Conservation (phyloP, 2,113 vertebrate genomes). For the Lepus europaeus region DNA sequence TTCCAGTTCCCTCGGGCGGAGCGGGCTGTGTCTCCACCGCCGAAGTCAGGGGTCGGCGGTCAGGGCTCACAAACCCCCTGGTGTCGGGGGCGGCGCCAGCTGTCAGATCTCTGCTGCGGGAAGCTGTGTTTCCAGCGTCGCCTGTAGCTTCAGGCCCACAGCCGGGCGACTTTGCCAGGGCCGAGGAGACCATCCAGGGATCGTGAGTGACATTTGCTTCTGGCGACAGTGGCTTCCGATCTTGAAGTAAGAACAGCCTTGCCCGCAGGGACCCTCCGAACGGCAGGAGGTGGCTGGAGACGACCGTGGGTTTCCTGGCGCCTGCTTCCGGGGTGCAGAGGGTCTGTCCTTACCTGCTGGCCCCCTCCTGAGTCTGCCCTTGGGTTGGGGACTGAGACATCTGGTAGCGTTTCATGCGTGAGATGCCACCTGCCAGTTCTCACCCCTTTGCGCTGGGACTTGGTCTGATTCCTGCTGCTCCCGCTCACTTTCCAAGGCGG, state of each 20-base stretch:
- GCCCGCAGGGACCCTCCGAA: neutral
- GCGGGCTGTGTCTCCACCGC: too few relatives aligned
- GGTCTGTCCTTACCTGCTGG: neutral
- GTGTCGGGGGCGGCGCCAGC: neutral
- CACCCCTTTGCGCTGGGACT: neutral
- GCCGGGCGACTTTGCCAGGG: neutral
- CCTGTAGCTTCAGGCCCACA: constrained; percentile 27
- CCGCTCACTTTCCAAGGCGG: neutral
- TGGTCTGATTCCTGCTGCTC: neutral
- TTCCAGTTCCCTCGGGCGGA: neutral
- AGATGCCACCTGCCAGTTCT: neutral
- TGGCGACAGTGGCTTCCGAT: neutral
- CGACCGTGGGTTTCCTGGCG: neutral
- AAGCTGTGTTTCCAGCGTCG: neutral
- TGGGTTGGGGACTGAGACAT: neutral
- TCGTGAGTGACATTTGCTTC: constrained; percentile 47
- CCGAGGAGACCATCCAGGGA: neutral
- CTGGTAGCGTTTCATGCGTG: neutral
- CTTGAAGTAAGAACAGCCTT: neutral
- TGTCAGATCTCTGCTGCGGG: neutral
- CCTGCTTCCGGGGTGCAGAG: neutral
- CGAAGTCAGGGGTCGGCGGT: neutral
- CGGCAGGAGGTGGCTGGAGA: neutral
- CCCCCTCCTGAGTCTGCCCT: neutral
- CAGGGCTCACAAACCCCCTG: neutral